Conservation (phyloP, 2,888 invertebrate species). For the Seira sanloemensis region DNA sequence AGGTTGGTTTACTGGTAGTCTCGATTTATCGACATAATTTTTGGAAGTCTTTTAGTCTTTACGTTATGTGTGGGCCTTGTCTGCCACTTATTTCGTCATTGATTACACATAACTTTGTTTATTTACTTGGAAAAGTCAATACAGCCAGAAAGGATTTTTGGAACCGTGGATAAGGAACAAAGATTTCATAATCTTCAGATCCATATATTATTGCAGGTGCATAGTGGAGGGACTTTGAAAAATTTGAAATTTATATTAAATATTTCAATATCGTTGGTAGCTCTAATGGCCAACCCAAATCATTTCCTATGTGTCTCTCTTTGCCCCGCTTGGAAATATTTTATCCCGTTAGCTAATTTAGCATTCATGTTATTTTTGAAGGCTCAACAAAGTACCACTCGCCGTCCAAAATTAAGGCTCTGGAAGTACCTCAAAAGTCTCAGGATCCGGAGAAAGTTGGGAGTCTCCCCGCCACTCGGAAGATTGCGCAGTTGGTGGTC, state of each 20-base stretch:
- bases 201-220: neutral
- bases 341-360: neutral
- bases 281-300: too few relatives aligned
- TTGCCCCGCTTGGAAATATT: conserved; percentile 11
- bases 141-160: neutral
- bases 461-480: neutral
- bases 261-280: too few relatives aligned
- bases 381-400: neutral
- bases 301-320: neutral
- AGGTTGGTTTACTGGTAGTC: neutral
- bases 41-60: neutral
- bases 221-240: neutral
- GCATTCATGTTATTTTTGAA: neutral
- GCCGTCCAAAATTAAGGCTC: neutral
- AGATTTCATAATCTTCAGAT: too few relatives aligned
- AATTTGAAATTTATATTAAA: too few relatives aligned
- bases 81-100: conserved; percentile 7
- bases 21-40: conserved; percentile 45
- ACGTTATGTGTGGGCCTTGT: neutral
- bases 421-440: neutral
- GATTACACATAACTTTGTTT: conserved; percentile 6
- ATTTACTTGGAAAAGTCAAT: conserved; percentile 24
- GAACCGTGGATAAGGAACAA: neutral
- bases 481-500: conserved; percentile 27
- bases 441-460: neutral